Evolutionary conservation across 1,140 invertebrate species (phyloP), one percentile per base, ranked within the genome.

Genomic region (Eriocheir sinensis): DNA sequence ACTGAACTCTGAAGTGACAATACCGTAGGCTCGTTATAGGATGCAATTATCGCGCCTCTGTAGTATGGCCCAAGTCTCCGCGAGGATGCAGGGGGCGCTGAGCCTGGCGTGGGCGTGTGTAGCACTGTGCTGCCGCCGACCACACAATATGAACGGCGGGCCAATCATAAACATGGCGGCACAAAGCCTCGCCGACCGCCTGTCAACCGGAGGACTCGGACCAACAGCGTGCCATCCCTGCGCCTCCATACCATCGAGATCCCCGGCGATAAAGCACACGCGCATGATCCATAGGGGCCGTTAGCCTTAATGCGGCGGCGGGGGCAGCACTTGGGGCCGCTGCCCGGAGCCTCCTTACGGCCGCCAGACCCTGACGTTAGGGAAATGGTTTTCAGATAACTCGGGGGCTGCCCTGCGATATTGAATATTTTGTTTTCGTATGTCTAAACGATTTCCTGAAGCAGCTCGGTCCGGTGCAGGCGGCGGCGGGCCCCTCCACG

Each of bases 341-440:
- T 90, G 93, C 93, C 86, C 85, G 92, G 34, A 80, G 88, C 93
- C 93, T 86, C 93, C 93, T 91, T 32, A 92, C 38, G 38, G 34
- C 93, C 89, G 38, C 79, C 93, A 90, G 93, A 91, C 89, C 30
- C 89, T 91, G 93, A 94, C 92, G 93, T 92, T 88, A 81, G 89
- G 89, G 89, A 94, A 94, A 94, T 94, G 90, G 93, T 90, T 94
- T 94, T 94, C 93, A 92, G 93, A 94, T 94, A 94, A 94, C 93
- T 92, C 89, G 48, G 80, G 81, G 53, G 40, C 93, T 9, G 48
- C 93, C 86, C 80, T 89, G 21, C 41, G 3, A 85, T 88, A 94
- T 79, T 94, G 32, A 81, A 89, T 89, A 94, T 94, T 83, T 94
- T 89, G 85, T 81, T 44, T 89, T 38, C 38, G 89, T 27, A 60